These are phyloP conservation scores for Anguilla megastoma DNA, from an alignment of 2,797 vertebrate species.

Conservation along the genomic window DNA sequence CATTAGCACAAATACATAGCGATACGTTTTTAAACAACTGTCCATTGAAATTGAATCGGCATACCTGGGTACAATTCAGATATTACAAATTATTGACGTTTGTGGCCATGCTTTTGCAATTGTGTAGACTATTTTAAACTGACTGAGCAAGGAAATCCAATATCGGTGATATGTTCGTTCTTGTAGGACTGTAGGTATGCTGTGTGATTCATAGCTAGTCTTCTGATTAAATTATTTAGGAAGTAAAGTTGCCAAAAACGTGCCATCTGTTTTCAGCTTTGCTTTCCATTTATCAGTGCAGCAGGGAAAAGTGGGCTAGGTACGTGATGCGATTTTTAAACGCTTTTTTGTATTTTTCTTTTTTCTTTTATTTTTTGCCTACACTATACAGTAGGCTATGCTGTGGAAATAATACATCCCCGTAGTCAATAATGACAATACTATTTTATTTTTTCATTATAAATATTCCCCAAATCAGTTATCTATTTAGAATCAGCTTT, in stretches of 20 bases:
- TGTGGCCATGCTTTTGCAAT: not conserved
- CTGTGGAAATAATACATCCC: not conserved
- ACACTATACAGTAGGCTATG: not conserved
- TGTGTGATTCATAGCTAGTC: not conserved
- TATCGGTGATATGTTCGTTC: not conserved
- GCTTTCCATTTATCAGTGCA: not conserved
- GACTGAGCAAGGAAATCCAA: not conserved
- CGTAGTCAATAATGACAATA: too few relatives aligned
- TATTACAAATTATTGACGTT: not conserved
- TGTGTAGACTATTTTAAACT: not conserved
- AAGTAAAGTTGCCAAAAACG: constrained; percentile 1
- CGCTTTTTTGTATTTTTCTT: not conserved
- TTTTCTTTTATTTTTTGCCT: not conserved
- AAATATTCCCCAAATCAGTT: too few relatives aligned
- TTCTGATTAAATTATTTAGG: not conserved
- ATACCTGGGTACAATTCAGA: too few relatives aligned
- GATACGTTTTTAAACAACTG: too few relatives aligned
- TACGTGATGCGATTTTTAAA: not conserved
- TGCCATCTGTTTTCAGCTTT: not conserved
- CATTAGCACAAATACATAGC: too few relatives aligned
- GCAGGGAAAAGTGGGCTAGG: not conserved
- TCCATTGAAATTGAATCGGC: too few relatives aligned
- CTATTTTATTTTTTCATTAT: too few relatives aligned
- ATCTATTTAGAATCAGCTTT: too few relatives aligned
- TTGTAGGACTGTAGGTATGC: not conserved